Conservation (phyloP, 2,113 vertebrate genomes). For the Urocitellus parryii region DNA sequence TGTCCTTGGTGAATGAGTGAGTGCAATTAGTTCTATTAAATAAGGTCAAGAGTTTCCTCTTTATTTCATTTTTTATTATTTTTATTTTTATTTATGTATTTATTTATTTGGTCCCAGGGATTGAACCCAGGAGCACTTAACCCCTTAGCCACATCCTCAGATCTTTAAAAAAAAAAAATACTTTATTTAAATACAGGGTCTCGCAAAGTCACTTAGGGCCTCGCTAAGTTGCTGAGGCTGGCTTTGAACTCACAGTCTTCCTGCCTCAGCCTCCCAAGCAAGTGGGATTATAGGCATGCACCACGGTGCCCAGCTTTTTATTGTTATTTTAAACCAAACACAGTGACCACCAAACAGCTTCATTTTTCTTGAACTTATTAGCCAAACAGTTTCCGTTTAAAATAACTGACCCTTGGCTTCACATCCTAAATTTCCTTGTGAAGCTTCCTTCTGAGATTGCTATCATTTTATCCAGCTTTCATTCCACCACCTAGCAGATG, state of each 20-base stretch:
- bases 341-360: conserved; percentile 12
- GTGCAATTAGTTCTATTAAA: neutral
- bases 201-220: no score
- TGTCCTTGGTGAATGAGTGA: conserved; percentile 13
- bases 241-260: no score
- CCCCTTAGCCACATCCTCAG: no score
- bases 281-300: no score
- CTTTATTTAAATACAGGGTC: no score
- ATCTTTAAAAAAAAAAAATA: no score
- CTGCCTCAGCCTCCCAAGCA: no score
- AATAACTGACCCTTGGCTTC: conserved; percentile 12
- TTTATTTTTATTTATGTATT: neutral
- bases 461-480: neutral
- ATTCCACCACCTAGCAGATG: conserved; percentile 38
- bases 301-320: neutral
- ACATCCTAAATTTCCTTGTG: conserved; percentile 40
- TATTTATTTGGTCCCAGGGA: no score
- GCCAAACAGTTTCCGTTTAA: conserved; percentile 5
- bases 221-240: no score
- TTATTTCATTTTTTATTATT: neutral
- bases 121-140: no score
- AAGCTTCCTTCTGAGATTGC: conserved; percentile 16
- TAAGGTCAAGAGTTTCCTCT: neutral
- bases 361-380: conserved; percentile 16
- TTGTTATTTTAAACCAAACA: conserved; percentile 46